Conservation (phyloP, 2,888 invertebrate genomes). For the Lithophane semibrunnea region DNA sequence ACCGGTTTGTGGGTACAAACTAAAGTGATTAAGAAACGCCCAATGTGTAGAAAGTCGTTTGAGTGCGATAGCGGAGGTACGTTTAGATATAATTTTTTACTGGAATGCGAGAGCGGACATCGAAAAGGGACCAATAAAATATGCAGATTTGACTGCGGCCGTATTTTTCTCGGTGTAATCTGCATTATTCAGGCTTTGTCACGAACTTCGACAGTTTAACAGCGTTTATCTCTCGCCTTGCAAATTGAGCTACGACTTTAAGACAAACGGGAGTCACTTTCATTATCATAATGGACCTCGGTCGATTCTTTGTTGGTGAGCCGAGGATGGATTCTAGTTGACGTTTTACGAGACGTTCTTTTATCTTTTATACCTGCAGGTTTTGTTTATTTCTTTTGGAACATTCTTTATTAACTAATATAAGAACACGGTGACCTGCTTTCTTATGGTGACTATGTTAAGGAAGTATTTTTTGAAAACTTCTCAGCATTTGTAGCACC, state of each 20-base stretch:
- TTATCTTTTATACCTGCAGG: slow-evolving; percentile 58
- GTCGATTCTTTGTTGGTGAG: slow-evolving; percentile 88
- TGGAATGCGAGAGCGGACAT: slow-evolving; percentile 80
- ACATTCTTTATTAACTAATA: slow-evolving; percentile 49
- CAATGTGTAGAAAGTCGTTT: slow-evolving; percentile 60
- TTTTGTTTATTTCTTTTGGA: slow-evolving; percentile 63
- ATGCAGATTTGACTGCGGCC: slow-evolving; percentile 90
- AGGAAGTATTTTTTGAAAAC: not conserved
- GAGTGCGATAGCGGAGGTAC: slow-evolving; percentile 62
- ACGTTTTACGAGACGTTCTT: slow-evolving; percentile 76
- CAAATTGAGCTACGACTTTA: slow-evolving; percentile 91
- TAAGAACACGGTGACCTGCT: slow-evolving; percentile 4
- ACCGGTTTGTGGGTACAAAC: slow-evolving; percentile 52
- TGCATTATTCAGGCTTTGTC: slow-evolving; percentile 91
- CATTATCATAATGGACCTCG: slow-evolving; percentile 90
- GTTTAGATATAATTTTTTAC: slow-evolving; percentile 75
- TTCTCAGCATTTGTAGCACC: not conserved
- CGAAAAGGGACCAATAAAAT: slow-evolving; percentile 89
- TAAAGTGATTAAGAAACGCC: slow-evolving; percentile 65
- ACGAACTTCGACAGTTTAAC: slow-evolving; percentile 91
- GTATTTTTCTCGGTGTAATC: slow-evolving; percentile 90
- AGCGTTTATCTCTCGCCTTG: slow-evolving; percentile 91
- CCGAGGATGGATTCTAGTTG: slow-evolving; percentile 82
- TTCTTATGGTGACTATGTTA: not conserved
- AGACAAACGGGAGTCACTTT: slow-evolving; percentile 90